These are phyloP conservation scores for Chloromyia formosa DNA, from an alignment of 2,888 invertebrate species.

Conservation along the genomic window DNA sequence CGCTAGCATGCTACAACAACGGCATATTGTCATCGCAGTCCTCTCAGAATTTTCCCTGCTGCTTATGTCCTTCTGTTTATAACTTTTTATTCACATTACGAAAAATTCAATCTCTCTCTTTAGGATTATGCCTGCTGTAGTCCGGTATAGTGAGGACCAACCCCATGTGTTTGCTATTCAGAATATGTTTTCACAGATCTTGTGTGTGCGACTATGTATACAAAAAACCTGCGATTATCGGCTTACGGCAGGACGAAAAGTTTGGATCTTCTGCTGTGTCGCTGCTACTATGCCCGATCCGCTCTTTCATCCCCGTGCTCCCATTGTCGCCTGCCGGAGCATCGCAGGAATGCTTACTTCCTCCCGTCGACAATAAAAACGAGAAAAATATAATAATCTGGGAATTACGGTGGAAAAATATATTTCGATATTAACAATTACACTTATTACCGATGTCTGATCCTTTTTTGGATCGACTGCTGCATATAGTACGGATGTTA, in stretches of 20 bases:
- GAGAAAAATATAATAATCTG: constrained; percentile 28
- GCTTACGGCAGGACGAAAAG: neutral
- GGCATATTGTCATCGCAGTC: too few species aligned
- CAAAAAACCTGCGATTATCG: neutral
- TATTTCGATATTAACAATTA: constrained; percentile 10
- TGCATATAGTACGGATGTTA: neutral
- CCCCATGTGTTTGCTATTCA: constrained; percentile 20
- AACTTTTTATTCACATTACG: constrained; percentile 37
- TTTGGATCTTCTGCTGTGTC: neutral
- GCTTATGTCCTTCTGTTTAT: constrained; percentile 8
- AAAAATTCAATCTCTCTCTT: constrained; percentile 34
- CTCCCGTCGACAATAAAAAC: neutral
- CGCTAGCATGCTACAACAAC: too few species aligned
- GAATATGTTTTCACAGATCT: neutral
- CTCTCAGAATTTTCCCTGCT: neutral
- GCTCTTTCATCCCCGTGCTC: neutral
- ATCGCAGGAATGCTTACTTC: neutral
- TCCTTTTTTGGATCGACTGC: neutral
- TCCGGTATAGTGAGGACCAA: neutral
- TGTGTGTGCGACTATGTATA: neutral
- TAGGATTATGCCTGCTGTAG: constrained; percentile 8
- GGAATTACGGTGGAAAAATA: constrained; percentile 12
- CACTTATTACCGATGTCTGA: constrained; percentile 1
- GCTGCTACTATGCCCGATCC: too few species aligned
- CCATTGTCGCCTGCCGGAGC: neutral